These are phyloP conservation scores for Corythoichthys haematopterus DNA, from an alignment of 2,113 vertebrate species.

Conservation along the genomic window DNA sequence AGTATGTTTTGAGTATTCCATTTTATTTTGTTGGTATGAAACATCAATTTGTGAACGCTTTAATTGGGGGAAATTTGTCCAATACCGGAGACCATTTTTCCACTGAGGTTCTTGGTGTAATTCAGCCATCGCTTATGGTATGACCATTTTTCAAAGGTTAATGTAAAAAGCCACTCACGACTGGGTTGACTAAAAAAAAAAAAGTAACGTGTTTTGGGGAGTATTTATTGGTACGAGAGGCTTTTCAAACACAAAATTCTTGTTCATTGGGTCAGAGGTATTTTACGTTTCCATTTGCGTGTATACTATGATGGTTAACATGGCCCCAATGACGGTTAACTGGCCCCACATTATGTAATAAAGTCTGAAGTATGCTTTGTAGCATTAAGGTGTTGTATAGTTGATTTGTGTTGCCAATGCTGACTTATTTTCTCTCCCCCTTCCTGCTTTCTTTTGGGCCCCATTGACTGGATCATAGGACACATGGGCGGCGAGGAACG, in stretches of 20 bases:
- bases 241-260: conserved; percentile 59
- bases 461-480: conserved; percentile 75
- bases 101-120: conserved; percentile 55
- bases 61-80: conserved; percentile 43
- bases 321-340: conserved; percentile 48
- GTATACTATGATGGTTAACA: conserved; percentile 54
- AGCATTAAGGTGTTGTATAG: conserved; percentile 44
- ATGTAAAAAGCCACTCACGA: conserved; percentile 42
- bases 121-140: conserved; percentile 58
- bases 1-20: conserved; percentile 59
- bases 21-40: conserved; percentile 62
- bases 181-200: conserved; percentile 41
- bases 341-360: conserved; percentile 27
- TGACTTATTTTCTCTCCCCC: conserved; percentile 62
- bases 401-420: conserved; percentile 20
- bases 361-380: conserved; percentile 50
- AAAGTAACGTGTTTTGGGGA: conserved; percentile 22
- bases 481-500: conserved; percentile 85
- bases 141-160: conserved; percentile 53
- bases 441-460: conserved; percentile 37
- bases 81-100: conserved; percentile 63
- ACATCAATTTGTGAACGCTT: conserved; percentile 40
- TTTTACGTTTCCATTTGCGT: conserved; percentile 57
- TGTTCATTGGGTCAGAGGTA: conserved; percentile 58
- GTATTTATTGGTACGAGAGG: conserved; percentile 60